Evolutionary conservation across 2,797 vertebrate genomes (phyloP), one percentile per base, ranked within the genome.

Genomic region (Darevskia nairensis): DNA sequence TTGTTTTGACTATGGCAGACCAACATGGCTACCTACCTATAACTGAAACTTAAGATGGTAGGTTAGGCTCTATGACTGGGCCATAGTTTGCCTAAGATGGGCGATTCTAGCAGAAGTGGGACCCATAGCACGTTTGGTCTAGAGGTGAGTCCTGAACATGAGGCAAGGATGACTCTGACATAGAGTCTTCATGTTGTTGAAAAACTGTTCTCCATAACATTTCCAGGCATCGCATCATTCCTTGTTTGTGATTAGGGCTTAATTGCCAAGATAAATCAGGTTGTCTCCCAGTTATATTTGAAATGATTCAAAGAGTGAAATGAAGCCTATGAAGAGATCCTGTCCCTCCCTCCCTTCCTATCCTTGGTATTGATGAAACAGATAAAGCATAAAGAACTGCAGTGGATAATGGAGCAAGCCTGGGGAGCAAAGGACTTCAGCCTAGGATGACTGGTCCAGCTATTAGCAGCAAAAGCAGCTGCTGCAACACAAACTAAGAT

Each of bases 381-480:
- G 19, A 44, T 64, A 66, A 46, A 41, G 21, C 27, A 41, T 21
- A 79, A 79, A 74, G 0, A 0, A 68, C 19, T 29, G 11, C 19
- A 32, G 35, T 27, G 21, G 2, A 25, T 8, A 15, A 39, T 41
- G 75, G 74, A 4, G 13, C 6, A 68, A 0, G 0, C 23, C 78
- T 46, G 35, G 76, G 17, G 55, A 50, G 80, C 39, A 80, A 64
- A 89, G 39, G 46, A 84, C 29, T 50, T 66, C 82, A 78, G 77
- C 15, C 23, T 11, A 29, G 29, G 2, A n/a, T 55, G 21, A 8
- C 91, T 90, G 84, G 86, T 27, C 1, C 35, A 64, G 17, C 64
- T 86, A 66, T 2, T 55, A 71, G 7, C 13, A n/a, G 27, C 59
- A 72, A 32, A 84, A 64, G 27, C 29, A 23, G 44, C 21, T 82